Percentiles rank a stretch among this genome's conserved stretches.
phyloP scores from a whole-genome alignment of 2,888 invertebrate genomes.

The Cheilosia vulpina region DNA sequence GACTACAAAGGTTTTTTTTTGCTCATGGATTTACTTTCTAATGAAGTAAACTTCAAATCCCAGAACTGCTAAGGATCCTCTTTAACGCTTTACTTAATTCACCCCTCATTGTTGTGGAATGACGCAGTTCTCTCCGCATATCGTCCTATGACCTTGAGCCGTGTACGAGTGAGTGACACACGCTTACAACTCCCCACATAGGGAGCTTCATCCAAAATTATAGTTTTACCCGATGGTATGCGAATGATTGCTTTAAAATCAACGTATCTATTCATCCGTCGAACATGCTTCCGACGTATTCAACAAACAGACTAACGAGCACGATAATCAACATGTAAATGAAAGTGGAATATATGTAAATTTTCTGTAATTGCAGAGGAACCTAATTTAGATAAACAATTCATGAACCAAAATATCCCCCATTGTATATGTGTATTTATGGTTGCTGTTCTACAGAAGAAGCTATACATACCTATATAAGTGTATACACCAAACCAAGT shows the following conservation, averaged over 20 bases:
- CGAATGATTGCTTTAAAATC: slow-evolving; percentile 23
- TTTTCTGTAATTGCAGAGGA: slow-evolving; percentile 75
- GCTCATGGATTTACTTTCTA: slow-evolving; percentile 33
- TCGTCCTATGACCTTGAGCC: slow-evolving; percentile 21
- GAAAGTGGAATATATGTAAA: slow-evolving; percentile 76
- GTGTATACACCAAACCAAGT: not conserved
- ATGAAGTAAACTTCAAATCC: slow-evolving; percentile 65
- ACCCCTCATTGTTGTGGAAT: slow-evolving; percentile 15
- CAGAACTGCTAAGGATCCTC: slow-evolving; percentile 29
- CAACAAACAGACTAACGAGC: slow-evolving; percentile 39
- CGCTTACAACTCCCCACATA: not conserved
- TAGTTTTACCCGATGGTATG: slow-evolving; percentile 2
- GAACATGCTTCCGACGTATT: slow-evolving; percentile 6
- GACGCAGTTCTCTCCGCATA: slow-evolving; percentile 1
- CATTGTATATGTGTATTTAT: slow-evolving; percentile 12
- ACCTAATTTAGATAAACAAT: slow-evolving; percentile 78
- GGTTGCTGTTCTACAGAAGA: slow-evolving; percentile 1
- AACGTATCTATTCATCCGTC: slow-evolving; percentile 5
- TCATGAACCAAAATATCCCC: slow-evolving; percentile 65
- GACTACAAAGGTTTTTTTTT: slow-evolving; percentile 31
- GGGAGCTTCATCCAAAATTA: not conserved
- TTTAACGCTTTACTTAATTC: not conserved
- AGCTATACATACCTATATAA: not conserved
- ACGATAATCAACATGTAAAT: slow-evolving; percentile 56
- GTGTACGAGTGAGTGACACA: not conserved